Percentiles rank a stretch among this genome's conserved stretches.
phyloP scores from a whole-genome alignment of 2,797 vertebrate genomes.

The Synanceia verrucosa region DNA sequence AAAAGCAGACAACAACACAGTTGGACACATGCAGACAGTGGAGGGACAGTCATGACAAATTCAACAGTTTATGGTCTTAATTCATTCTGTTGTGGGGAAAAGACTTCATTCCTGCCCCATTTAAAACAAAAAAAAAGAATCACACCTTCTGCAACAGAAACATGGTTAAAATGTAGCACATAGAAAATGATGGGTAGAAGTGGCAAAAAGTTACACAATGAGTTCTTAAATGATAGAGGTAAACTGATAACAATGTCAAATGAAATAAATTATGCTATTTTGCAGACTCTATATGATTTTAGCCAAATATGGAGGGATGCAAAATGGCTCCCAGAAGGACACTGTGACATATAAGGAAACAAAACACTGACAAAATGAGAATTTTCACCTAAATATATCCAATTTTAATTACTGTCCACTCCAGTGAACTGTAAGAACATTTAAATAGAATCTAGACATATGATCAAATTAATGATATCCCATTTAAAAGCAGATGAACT shows the following conservation, averaged over 20 bases:
- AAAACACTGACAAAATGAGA: not conserved
- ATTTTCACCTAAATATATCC: not conserved
- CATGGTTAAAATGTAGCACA: conserved; percentile 43
- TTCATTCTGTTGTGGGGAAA: conserved; percentile 15
- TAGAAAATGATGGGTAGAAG: conserved; percentile 31
- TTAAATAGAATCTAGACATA: not conserved
- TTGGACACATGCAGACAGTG: conserved; percentile 47
- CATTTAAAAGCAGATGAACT: not conserved
- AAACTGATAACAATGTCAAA: conserved; percentile 7
- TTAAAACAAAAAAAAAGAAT: not conserved
- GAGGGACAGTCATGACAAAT: conserved; percentile 33
- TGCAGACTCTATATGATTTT: conserved; percentile 16
- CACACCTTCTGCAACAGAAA: conserved; percentile 67
- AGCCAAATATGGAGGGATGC: conserved; percentile 27
- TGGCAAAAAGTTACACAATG: not conserved
- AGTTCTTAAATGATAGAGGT: conserved; percentile 1
- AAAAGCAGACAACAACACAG: conserved; percentile 25
- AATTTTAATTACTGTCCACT: not conserved
- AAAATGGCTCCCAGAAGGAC: conserved; percentile 17
- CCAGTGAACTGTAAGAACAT: not conserved
- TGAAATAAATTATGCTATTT: conserved; percentile 12
- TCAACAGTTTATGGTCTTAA: conserved; percentile 23
- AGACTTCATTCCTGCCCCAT: conserved; percentile 15
- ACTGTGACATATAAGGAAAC: not conserved
- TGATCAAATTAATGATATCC: not conserved